A percentile compares a stretch with the other conserved stretches of the same genome.
Conservation (phyloP, 2,888 invertebrate genomes). For the Drosophila seclusa region DNA sequence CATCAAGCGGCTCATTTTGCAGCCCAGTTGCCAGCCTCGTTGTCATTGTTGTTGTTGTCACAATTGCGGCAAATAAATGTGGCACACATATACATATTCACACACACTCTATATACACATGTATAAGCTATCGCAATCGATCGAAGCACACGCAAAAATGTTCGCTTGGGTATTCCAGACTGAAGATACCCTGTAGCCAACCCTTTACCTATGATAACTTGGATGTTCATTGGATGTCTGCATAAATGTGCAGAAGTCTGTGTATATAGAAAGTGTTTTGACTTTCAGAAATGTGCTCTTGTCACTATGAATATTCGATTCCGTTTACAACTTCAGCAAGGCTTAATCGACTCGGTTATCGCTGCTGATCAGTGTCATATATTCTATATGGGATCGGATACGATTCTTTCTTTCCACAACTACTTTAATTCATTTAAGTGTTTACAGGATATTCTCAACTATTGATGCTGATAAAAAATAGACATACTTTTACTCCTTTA, state of each 20-base stretch:
- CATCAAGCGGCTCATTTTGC: slow-evolving; percentile 52
- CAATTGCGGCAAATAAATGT: slow-evolving; percentile 13
- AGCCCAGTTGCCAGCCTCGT: slow-evolving; percentile 13
- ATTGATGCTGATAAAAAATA: neutral
- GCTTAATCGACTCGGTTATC: neutral
- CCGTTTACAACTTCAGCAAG: neutral
- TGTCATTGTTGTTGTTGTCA: slow-evolving; percentile 19
- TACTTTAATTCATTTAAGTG: neutral
- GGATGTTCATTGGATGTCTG: too few species aligned
- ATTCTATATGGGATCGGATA: neutral
- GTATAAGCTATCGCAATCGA: slow-evolving; percentile 32
- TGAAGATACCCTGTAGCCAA: neutral
- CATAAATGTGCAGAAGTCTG: neutral
- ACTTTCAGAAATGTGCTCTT: too few species aligned
- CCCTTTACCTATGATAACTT: neutral
- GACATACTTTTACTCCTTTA: neutral
- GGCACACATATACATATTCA: slow-evolving; percentile 10
- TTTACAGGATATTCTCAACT: neutral
- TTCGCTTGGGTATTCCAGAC: slow-evolving; percentile 2
- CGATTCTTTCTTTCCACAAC: neutral
- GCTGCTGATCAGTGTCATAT: neutral
- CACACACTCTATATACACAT: neutral
- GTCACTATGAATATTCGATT: neutral
- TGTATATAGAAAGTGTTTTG: neutral
- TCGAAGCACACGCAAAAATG: slow-evolving; percentile 48